Evolutionary conservation across 1,140 invertebrate species (phyloP), one percentile per base, ranked within the genome.

Genomic region (Apis mellifera): DNA sequence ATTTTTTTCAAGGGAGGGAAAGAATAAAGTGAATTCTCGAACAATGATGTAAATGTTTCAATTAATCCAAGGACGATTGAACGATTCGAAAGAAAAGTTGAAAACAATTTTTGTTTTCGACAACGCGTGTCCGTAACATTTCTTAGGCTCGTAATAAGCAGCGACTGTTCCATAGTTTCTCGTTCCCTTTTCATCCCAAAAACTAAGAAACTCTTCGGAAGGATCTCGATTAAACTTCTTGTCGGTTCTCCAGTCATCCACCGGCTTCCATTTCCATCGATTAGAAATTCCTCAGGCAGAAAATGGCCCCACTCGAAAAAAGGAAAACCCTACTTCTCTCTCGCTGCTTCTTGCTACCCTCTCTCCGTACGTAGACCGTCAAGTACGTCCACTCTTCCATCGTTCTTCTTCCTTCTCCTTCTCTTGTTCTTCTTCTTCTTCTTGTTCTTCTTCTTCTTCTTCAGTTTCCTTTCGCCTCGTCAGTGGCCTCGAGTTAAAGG

Each of bases 341-440:
- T 42, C 64, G 9, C 21, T 12, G 17, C 9, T 9, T 11, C 9
- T 42, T 21, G 0, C 4, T 15, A 32, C n/a, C 66, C 42, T 7
- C 32, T 42, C 32, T 42, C 32, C 32, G 32, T 42, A 42, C 66
- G 23, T 50, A 26, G 69, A 48, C 15, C 59, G 26, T 50, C 65
- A 59, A 81, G 32, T 68, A 65, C 72, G 52, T 57, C 42, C 79
- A 32, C 54, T 83, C 59, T 59, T 48, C 23, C 26, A n/a, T 9
- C 57, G 66, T 50, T 74, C 57, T 9, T 59, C 57, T 8, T 59
- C n/a, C n/a, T 60, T 12, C 19, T 23, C 17, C 55, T 64, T 32
- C 48, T 73, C 23, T 60, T 74, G 19, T 9, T 59, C 57, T 8
- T 59, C n/a, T 23, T 60, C n/a, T 57, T 73, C 50, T 21, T 19